phyloP scores from a whole-genome alignment of 2,888 invertebrate genomes.

The Ophion costatus region DNA sequence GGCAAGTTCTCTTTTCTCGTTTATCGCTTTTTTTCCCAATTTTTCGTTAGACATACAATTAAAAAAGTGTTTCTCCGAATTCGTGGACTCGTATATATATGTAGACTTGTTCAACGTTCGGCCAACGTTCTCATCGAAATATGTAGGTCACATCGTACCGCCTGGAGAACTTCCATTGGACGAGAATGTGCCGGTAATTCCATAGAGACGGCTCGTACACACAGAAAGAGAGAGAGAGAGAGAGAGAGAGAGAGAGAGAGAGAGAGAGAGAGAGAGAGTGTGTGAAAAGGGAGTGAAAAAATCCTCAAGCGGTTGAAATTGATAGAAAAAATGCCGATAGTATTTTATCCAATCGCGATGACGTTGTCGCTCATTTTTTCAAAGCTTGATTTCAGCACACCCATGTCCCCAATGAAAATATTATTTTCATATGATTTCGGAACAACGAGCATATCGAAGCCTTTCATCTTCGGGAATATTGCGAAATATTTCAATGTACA shows the following conservation, averaged over 20 bases:
- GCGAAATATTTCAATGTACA: neutral
- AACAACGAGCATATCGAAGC: constrained; percentile 6
- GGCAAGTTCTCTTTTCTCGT: neutral
- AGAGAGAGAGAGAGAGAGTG: neutral
- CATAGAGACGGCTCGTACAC: constrained; percentile 40
- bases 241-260: constrained; percentile 18
- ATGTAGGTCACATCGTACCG: constrained; percentile 57
- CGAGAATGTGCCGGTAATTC: constrained; percentile 59
- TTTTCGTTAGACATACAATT: neutral
- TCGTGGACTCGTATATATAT: neutral
- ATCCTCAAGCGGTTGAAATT: constrained; percentile 24
- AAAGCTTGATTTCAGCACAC: constrained; percentile 27
- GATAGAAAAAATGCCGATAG: constrained; percentile 27
- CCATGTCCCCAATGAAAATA: constrained; percentile 4
- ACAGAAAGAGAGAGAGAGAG: neutral
- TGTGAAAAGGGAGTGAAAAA: constrained; percentile 7
- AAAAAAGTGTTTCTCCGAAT: neutral
- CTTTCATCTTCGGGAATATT: constrained; percentile 19
- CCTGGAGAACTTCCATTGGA: constrained; percentile 38
- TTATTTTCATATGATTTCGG: neutral
- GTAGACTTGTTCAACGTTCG: neutral
- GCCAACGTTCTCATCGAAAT: constrained; percentile 20
- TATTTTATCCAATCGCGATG: constrained; percentile 26
- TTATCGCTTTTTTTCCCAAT: neutral
- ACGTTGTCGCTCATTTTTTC: constrained; percentile 24